A percentile compares a stretch with the other conserved stretches of the same genome.
Evolutionary conservation across 2,888 invertebrate species (phyloP).

Genomic region (Priocnemis perturbator): DNA sequence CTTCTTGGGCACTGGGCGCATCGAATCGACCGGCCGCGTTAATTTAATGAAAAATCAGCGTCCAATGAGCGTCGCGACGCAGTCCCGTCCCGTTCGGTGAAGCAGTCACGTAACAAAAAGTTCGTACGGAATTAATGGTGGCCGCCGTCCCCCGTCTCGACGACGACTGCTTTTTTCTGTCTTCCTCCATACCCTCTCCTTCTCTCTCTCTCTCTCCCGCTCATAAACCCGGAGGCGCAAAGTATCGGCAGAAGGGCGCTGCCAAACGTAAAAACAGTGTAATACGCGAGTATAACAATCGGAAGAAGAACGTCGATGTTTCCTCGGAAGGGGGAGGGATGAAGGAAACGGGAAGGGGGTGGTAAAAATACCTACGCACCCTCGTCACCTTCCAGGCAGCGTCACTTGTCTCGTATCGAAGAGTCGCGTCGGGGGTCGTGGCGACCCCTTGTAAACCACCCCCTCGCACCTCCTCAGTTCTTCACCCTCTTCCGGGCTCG

Average conservation of each 20-base stretch:
- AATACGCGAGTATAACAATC: slow-evolving; percentile 45
- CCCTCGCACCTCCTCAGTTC: slow-evolving; percentile 4
- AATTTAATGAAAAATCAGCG: slow-evolving; percentile 59
- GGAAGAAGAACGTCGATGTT: slow-evolving; percentile 27
- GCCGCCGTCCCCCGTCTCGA: slow-evolving; percentile 20
- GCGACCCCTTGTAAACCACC: slow-evolving; percentile 25
- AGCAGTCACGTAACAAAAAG: no score
- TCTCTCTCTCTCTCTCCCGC: neutral
- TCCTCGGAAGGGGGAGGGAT: slow-evolving; percentile 21
- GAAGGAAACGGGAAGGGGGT: neutral
- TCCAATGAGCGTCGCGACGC: no score
- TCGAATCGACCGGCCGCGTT: slow-evolving; percentile 53
- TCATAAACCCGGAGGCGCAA: slow-evolving; percentile 29
- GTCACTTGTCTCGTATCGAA: slow-evolving; percentile 51
- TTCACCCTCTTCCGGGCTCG: slow-evolving; percentile 19
- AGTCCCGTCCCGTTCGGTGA: no score
- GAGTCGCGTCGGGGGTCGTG: slow-evolving; percentile 55
- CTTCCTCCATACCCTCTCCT: neutral
- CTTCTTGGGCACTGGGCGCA: no score
- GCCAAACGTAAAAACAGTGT: slow-evolving; percentile 42
- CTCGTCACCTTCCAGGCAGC: slow-evolving; percentile 24
- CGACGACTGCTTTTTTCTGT: slow-evolving; percentile 23
- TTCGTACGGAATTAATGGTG: no score
- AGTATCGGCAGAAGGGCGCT: slow-evolving; percentile 36
- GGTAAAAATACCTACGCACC: slow-evolving; percentile 49